Base-by-base conservation (phyloP, 1,140 invertebrate genomes). In the Mesaphorura yosii region DNA sequence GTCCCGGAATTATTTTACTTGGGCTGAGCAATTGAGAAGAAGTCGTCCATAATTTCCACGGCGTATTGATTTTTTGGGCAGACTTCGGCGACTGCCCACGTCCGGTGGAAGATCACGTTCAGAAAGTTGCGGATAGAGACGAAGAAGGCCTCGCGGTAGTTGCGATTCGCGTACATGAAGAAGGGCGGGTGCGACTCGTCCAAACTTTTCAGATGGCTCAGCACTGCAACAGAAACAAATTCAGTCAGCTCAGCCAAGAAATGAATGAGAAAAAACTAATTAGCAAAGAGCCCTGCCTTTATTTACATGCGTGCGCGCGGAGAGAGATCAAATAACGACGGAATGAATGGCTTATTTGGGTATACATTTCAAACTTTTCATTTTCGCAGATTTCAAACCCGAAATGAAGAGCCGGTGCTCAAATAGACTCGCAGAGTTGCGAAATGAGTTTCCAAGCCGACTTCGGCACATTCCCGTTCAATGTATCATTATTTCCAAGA, bases 1-100 rank as follows among this genome's bases (percentile, higher is more conserved):
- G n/a, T n/a, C n/a, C n/a, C n/a, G n/a, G n/a, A n/a, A n/a, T n/a
- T 34, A 10, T 34, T n/a, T 52, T 38, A 62, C 51, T 63, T 63
- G 0, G 57, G 60, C 38, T 63, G 57, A 51, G 61, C 61, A 38
- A 63, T 63, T 38, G 61, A 63, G 47, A 58, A 59, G 40, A 63
- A 63, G 41, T 63, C 61, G 26, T 63, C 61, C 61, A 63, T 63
- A 44, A 63, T 59, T 46, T 63, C 61, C 1, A 63, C 58, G 6
- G 61, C 58, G 42, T 63, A 63, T 20, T 59, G 61, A 51, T 63
- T 63, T 40, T 63, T 63, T 1, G 57, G 61, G 42, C 48, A 57
- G 23, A 63, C 57, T 56, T 63, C 61, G 27, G 55, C 42, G 7
- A 63, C 57, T 7, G 52, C 40, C 61, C 61, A 63, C 1, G 57